Percentiles rank a stretch among this genome's conserved stretches.
Evolutionary conservation across 2,888 invertebrate species (phyloP).

Genomic region (Dascillus cervinus): DNA sequence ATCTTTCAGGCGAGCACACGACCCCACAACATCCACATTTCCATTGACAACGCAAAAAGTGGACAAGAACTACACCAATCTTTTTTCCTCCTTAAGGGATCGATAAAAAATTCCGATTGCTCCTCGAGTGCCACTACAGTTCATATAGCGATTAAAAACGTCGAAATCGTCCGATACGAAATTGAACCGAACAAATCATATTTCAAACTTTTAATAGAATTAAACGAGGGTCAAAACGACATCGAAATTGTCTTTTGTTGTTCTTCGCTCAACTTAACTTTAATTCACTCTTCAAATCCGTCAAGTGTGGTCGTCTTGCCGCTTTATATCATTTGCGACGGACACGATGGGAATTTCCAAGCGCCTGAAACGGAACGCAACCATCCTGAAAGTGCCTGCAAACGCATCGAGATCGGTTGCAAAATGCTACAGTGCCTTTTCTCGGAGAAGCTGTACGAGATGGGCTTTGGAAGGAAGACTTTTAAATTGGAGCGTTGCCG

Average conservation of each 20-base stretch:
- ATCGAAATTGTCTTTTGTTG: slow-evolving; percentile 52
- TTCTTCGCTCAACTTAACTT: slow-evolving; percentile 42
- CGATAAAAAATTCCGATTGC: slow-evolving; percentile 34
- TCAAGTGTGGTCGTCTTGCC: slow-evolving; percentile 63
- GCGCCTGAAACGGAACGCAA: slow-evolving; percentile 42
- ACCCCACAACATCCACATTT: too few species aligned
- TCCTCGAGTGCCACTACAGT: neutral
- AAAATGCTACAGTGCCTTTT: slow-evolving; percentile 79
- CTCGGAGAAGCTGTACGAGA: slow-evolving; percentile 79
- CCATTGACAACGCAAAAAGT: slow-evolving; percentile 38
- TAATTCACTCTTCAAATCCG: slow-evolving; percentile 52
- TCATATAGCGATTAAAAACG: neutral
- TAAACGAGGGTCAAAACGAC: slow-evolving; percentile 56
- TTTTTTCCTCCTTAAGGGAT: slow-evolving; percentile 53
- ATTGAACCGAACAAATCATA: too few species aligned
- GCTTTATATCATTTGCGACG: slow-evolving; percentile 74
- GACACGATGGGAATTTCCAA: slow-evolving; percentile 73
- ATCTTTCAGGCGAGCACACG: too few species aligned
- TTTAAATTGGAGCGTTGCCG: slow-evolving; percentile 74
- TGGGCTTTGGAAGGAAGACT: slow-evolving; percentile 69
- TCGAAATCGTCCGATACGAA: too few species aligned
- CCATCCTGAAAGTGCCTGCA: slow-evolving; percentile 63
- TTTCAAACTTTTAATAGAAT: slow-evolving; percentile 61
- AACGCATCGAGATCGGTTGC: slow-evolving; percentile 67
- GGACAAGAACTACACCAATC: slow-evolving; percentile 55